Evolutionary conservation across 2,797 vertebrate species (phyloP).

Genomic region (Micromesistius poutassou): DNA sequence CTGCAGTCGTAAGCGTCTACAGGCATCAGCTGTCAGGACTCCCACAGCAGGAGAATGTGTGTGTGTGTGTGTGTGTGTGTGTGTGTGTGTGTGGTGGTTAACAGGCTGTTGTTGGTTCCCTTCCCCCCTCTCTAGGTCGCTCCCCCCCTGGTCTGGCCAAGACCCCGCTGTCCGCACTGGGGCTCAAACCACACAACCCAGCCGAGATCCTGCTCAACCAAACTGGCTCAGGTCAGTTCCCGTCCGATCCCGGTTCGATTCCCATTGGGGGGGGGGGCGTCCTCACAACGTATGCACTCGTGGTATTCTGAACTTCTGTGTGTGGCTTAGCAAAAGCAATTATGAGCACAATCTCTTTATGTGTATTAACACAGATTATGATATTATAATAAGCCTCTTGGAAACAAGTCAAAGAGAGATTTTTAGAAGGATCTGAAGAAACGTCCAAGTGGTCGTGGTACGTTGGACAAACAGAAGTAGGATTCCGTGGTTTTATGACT

Average conservation of each 20-base stretch:
- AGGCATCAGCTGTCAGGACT: slow-evolving; percentile 53
- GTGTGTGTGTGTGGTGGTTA: background rate
- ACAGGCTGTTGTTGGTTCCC: background rate
- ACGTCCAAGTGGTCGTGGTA: background rate
- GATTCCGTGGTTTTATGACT: background rate
- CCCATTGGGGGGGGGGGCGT: background rate
- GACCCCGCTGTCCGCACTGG: slow-evolving; percentile 92
- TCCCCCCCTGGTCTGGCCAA: slow-evolving; percentile 94
- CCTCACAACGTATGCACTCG: background rate
- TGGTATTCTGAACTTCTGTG: background rate
- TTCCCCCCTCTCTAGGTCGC: slow-evolving; percentile 72
- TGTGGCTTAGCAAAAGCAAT: background rate
- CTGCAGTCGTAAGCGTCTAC: background rate
- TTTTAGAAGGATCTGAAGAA: background rate
- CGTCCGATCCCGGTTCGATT: background rate
- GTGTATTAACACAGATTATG: background rate
- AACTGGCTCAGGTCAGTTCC: slow-evolving; percentile 80
- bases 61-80: background rate
- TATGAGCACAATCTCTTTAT: background rate
- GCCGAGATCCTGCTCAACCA: slow-evolving; percentile 88
- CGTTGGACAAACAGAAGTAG: background rate
- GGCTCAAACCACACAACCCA: slow-evolving; percentile 94
- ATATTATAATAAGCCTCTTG: background rate
- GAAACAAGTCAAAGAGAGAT: background rate
- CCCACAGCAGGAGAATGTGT: background rate